Base-by-base conservation (phyloP, 2,888 invertebrate genomes). In the Trachelus tabidus region DNA sequence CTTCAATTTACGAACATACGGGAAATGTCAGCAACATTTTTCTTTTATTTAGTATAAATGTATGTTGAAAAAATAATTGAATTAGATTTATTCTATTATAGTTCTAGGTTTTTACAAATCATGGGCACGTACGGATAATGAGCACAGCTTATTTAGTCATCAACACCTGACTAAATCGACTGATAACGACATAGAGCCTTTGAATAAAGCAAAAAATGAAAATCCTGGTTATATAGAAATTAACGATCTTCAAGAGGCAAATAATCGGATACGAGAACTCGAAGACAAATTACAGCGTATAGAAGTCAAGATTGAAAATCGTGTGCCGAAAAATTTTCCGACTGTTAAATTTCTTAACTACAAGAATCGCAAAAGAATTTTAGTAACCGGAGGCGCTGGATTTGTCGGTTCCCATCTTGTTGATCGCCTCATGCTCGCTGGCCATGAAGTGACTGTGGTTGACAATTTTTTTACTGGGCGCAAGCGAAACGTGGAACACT, bases 401-500 rank as follows among this genome's bases (percentile, higher is more conserved):
- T 99, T 99, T 93, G 99, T 99, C n/a, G 99, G 99, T 0, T 99
- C 99, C 0, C 99, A 99, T 92, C 93, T 99, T 35, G 98, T 99
- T 0, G 99, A 99, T 91, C 93, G 95, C 83, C 93, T 99, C 76
- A 99, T 99, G 99, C 93, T 96, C 83, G 96, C 96, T 87, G 99
- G 99, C 0, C 98, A 99, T 92, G 98, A 99, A 92, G 95, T 99
- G 0, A 98, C 98, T 85, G 98, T 98, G 0, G 98, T 96, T 1
- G 99, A 99, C 92, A 99, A 99, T 92, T 99, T 99, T 92, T 99
- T 98, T 92, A 99, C 99, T 0, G 99, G 99, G 1, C 94, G 98
- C 30, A 98, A 99, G 91, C 94, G 97, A 69, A 99, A 99, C 92
- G 97, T 99, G 0, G 98, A 98, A 89, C 99, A 99, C 88, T 99